These are phyloP conservation scores for Oscheius myriophilus DNA, from an alignment of 2,888 invertebrate genomes.

Conservation along the genomic window DNA sequence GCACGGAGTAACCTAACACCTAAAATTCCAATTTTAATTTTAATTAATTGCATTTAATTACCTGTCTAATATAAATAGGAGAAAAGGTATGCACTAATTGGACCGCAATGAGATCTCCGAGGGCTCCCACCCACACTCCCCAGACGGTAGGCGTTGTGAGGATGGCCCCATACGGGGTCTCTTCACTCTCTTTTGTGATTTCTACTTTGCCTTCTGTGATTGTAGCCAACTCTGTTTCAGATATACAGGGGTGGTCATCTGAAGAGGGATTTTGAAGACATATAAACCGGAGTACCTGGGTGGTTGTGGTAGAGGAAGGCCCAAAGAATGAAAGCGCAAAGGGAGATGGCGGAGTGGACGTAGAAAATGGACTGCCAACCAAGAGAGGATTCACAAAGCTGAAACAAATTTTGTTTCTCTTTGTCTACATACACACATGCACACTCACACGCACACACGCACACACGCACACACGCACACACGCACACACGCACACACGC, in stretches of 20 bases:
- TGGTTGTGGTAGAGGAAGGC: slow-evolving; percentile 44
- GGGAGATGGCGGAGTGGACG: slow-evolving; percentile 59
- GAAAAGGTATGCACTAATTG: slow-evolving; percentile 62
- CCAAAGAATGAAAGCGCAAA: slow-evolving; percentile 57
- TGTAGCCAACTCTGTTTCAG: slow-evolving; percentile 24
- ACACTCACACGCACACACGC: neutral
- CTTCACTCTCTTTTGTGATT: slow-evolving; percentile 10
- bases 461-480: neutral
- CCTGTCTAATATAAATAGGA: slow-evolving; percentile 46
- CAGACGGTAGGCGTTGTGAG: slow-evolving; percentile 64
- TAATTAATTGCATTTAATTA: neutral
- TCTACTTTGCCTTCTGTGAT: slow-evolving; percentile 41
- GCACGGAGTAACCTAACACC: slow-evolving; percentile 63
- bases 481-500: neutral
- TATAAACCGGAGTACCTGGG: slow-evolving; percentile 33
- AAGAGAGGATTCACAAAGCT: slow-evolving; percentile 57
- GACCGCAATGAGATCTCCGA: slow-evolving; percentile 68
- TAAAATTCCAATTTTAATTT: neutral
- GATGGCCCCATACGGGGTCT: slow-evolving; percentile 63
- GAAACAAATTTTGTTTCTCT: too few species aligned
- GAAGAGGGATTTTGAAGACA: neutral
- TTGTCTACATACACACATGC: too few species aligned
- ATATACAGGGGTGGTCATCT: slow-evolving; percentile 23
- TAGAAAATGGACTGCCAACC: slow-evolving; percentile 69
- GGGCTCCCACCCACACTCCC: slow-evolving; percentile 67